These are phyloP conservation scores for Thaumetopoea pityocampa DNA, from an alignment of 1,140 invertebrate species.

Conservation along the genomic window DNA sequence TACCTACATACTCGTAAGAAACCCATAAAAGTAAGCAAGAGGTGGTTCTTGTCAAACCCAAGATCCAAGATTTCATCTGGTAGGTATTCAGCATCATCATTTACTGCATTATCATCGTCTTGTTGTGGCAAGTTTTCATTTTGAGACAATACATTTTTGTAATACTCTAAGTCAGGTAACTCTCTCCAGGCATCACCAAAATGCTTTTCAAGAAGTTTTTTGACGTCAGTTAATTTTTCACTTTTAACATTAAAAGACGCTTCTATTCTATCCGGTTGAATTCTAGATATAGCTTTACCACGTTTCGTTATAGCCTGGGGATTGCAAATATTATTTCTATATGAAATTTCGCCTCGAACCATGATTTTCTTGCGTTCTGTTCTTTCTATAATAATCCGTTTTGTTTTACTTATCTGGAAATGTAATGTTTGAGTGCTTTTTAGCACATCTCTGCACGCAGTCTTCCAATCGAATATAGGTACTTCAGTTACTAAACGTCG, in stretches of 20 bases:
- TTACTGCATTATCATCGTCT: neutral
- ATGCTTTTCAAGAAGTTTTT: neutral
- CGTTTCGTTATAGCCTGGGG: too few species aligned
- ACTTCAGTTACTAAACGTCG: neutral
- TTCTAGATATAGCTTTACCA: too few species aligned
- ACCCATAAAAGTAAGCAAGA: neutral
- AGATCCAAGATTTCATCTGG: neutral
- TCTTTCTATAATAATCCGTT: too few species aligned
- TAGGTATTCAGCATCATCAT: neutral
- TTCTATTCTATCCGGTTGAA: too few species aligned
- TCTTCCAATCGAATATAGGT: constrained; percentile 1
- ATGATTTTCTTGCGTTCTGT: too few species aligned
- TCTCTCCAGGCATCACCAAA: neutral
- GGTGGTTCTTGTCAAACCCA: neutral
- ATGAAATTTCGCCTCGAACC: too few species aligned
- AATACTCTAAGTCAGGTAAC: neutral
- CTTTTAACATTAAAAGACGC: neutral
- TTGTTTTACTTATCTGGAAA: too few species aligned
- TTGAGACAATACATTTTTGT: neutral
- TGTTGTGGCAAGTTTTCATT: neutral
- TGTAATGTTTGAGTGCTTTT: neutral
- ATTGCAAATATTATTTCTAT: too few species aligned
- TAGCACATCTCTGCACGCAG: neutral
- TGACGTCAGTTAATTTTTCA: neutral
- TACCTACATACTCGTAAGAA: neutral